A percentile compares a stretch with the other conserved stretches of the same genome.
Conservation (phyloP, 2,797 vertebrate genomes). For the Hippopotamyrus pictus region DNA sequence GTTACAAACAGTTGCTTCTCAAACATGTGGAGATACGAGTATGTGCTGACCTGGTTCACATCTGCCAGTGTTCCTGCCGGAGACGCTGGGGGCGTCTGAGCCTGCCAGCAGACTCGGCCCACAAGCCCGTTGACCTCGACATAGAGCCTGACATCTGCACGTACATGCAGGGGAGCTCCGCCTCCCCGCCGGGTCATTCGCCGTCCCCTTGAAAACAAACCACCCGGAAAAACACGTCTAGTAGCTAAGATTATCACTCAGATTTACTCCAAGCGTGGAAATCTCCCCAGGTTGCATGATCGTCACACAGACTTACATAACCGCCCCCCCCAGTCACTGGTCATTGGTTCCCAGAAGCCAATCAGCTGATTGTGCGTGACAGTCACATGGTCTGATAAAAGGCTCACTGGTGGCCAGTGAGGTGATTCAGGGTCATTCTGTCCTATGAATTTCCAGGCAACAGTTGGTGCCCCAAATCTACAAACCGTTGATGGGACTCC, state of each 20-base stretch:
- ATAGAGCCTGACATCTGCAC: neutral
- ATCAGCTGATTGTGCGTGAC: neutral
- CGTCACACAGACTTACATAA: neutral
- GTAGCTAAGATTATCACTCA: neutral
- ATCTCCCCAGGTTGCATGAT: neutral
- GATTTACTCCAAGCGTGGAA: neutral
- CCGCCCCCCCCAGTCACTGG: neutral
- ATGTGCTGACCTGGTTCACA: neutral
- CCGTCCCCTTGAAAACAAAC: neutral
- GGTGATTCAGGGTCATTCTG: neutral
- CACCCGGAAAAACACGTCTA: conserved; percentile 18
- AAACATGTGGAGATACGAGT: neutral
- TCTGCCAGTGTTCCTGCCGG: neutral
- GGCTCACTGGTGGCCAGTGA: neutral
- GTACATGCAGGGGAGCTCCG: neutral
- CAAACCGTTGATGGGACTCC: neutral
- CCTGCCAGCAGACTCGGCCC: neutral
- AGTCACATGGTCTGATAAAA: neutral
- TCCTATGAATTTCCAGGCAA: neutral
- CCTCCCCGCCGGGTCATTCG: neutral
- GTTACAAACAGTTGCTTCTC: neutral
- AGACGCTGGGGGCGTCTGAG: neutral
- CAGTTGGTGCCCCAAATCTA: neutral
- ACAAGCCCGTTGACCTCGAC: neutral
- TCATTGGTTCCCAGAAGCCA: neutral